Percentiles rank a stretch among this genome's conserved stretches.
phyloP scores from a whole-genome alignment of 1,140 invertebrate species.

The Palaemon carinicauda region DNA sequence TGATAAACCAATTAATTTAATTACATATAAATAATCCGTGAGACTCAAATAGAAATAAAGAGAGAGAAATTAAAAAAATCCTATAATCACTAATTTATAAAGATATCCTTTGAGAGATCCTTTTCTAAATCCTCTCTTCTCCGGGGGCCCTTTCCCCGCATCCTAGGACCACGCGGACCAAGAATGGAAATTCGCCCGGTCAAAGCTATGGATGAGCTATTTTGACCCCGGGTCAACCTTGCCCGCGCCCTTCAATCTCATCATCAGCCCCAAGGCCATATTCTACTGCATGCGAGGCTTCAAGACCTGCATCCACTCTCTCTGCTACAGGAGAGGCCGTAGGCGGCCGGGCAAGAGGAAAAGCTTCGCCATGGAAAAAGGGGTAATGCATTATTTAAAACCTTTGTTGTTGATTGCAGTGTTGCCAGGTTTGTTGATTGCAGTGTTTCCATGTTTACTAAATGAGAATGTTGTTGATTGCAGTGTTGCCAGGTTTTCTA shows the following conservation, averaged over 20 bases:
- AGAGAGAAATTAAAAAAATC: neutral
- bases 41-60: neutral
- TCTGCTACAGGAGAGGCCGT: slow-evolving; percentile 35
- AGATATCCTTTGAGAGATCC: neutral
- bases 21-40: no score
- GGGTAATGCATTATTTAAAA: slow-evolving; percentile 29
- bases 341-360: slow-evolving; percentile 33
- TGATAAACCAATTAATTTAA: no score
- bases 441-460: no score
- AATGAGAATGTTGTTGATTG: no score
- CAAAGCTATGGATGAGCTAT: slow-evolving; percentile 72
- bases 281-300: slow-evolving; percentile 64
- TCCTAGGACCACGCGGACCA: slow-evolving; percentile 70
- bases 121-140: neutral
- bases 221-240: slow-evolving; percentile 71
- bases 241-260: slow-evolving; percentile 70
- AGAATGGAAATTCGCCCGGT: slow-evolving; percentile 72
- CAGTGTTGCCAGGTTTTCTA: no score
- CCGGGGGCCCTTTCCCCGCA: neutral
- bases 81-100: no score
- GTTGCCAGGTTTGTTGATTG: no score
- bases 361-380: slow-evolving; percentile 50
- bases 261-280: slow-evolving; percentile 70
- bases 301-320: slow-evolving; percentile 60
- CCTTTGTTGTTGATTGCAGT: no score